Conservation (phyloP, 2,113 vertebrate species). For the Tyrannus savana region DNA sequence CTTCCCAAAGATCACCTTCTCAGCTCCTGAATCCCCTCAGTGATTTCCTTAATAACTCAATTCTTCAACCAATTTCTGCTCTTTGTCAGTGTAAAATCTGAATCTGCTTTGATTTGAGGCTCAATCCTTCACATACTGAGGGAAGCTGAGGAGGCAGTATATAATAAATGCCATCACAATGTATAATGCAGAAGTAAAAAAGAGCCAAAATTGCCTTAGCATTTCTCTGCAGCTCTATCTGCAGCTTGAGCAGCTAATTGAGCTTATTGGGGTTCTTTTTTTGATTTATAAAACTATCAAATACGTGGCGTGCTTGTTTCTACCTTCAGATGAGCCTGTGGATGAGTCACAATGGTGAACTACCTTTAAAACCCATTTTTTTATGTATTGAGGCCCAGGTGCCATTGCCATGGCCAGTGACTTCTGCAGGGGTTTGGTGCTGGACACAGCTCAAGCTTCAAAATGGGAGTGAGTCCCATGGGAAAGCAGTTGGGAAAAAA, state of each 20-base stretch:
- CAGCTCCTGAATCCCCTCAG: not conserved
- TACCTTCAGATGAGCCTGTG: not conserved
- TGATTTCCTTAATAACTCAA: not conserved
- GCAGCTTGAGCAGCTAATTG: not conserved
- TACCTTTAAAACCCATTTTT: not conserved
- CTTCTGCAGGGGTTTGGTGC: not conserved
- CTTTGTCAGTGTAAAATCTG: not conserved
- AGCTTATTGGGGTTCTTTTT: not conserved
- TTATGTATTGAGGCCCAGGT: no score
- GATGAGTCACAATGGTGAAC: not conserved
- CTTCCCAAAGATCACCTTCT: not conserved
- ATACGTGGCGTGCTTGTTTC: not conserved
- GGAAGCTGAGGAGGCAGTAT: not conserved
- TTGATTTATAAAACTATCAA: not conserved
- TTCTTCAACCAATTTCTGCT: not conserved
- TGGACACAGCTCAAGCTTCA: not conserved
- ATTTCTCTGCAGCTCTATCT: not conserved
- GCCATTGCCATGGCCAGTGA: not conserved
- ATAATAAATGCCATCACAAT: not conserved
- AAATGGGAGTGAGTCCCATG: accelerated
- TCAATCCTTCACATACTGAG: not conserved
- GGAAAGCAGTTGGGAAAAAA: not conserved
- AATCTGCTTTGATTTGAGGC: not conserved
- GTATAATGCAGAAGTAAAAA: not conserved
- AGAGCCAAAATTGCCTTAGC: not conserved